These are phyloP conservation scores for Xylocampa areola DNA, from an alignment of 2,888 invertebrate genomes.

Conservation along the genomic window DNA sequence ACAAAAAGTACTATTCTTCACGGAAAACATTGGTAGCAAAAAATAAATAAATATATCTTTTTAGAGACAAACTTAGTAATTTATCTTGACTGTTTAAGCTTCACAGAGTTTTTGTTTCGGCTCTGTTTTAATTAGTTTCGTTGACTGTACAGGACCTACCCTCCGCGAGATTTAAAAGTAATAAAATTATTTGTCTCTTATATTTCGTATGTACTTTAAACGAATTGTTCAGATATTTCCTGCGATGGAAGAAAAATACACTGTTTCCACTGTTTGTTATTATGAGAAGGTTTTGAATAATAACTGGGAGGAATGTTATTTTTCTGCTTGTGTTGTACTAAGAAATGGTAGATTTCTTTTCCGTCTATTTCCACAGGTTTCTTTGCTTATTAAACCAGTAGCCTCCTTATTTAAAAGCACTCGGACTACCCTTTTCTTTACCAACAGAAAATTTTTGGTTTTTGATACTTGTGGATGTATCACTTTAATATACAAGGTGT, in stretches of 20 bases:
- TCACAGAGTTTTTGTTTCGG: conserved; percentile 72
- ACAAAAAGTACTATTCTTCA: conserved; percentile 6
- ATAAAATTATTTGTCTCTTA: conserved; percentile 67
- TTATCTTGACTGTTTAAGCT: conserved; percentile 81
- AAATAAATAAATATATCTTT: conserved; percentile 62
- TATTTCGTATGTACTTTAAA: conserved; percentile 44
- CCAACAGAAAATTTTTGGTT: too few species aligned
- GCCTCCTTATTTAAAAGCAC: too few species aligned
- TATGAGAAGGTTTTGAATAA: background rate
- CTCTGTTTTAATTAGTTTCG: conserved; percentile 82
- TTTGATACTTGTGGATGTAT: too few species aligned
- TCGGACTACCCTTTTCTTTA: too few species aligned
- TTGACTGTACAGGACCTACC: conserved; percentile 64
- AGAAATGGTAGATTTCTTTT: background rate
- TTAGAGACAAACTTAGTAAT: conserved; percentile 78
- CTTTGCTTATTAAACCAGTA: too few species aligned
- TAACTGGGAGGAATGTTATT: background rate
- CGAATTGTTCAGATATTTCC: conserved; percentile 35
- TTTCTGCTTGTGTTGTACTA: background rate
- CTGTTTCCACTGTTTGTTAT: background rate
- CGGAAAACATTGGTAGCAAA: conserved; percentile 35
- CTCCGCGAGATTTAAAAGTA: conserved; percentile 78
- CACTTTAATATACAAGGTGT: too few species aligned
- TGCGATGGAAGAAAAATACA: conserved; percentile 12
- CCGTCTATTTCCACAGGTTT: too few species aligned